Percentiles rank a stretch among this genome's conserved stretches.
Evolutionary conservation across 2,113 vertebrate species (phyloP).

Genomic region (Sceloporus tristichus): DNA sequence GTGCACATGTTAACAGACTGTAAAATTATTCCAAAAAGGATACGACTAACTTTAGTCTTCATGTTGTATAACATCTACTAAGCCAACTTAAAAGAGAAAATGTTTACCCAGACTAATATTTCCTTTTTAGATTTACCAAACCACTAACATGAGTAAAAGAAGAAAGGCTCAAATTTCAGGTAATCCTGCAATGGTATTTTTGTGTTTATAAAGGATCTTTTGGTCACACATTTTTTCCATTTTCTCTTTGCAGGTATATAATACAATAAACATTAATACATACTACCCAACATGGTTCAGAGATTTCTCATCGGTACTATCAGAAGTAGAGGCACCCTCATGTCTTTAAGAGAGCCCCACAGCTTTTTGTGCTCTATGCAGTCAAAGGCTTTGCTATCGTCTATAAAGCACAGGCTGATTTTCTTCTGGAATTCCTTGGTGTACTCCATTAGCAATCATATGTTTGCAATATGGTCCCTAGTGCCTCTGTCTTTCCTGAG

Average conservation of each 20-base stretch:
- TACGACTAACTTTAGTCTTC: background rate
- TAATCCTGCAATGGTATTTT: conserved; percentile 39
- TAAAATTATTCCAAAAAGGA: background rate
- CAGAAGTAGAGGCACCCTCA: no score
- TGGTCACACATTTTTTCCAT: background rate
- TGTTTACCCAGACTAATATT: background rate
- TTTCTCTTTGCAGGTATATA: background rate
- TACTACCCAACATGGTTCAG: no score
- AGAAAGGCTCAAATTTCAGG: conserved; percentile 59
- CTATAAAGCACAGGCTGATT: no score
- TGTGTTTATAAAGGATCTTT: background rate
- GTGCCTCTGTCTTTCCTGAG: no score
- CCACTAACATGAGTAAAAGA: conserved; percentile 65
- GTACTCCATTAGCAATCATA: no score
- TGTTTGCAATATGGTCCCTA: no score
- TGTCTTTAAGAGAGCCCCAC: no score
- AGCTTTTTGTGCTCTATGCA: no score
- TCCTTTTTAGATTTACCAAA: conserved; percentile 5
- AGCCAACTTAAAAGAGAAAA: background rate
- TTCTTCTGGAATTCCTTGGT: no score
- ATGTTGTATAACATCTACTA: background rate
- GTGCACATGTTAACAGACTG: background rate
- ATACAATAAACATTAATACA: background rate
- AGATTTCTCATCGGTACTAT: no score
- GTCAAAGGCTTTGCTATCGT: no score